phyloP scores from a whole-genome alignment of 2,113 vertebrate species.

The Calidris pygmaea region DNA sequence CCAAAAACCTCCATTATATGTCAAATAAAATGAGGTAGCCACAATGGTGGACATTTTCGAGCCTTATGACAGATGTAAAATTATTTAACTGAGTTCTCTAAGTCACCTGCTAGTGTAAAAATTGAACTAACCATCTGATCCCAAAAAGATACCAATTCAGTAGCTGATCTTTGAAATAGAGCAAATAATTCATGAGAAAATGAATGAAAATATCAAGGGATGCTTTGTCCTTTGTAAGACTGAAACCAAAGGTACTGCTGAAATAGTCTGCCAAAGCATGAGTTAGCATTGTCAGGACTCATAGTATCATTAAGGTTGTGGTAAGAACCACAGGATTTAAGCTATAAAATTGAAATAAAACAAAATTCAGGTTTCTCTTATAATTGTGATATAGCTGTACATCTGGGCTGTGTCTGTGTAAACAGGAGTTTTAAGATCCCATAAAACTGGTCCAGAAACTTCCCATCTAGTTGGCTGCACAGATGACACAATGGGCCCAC shows the following conservation, averaged over 20 bases:
- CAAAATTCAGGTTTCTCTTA: background rate
- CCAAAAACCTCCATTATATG: accelerated
- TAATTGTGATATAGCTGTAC: background rate
- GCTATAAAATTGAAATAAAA: background rate
- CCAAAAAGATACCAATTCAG: background rate
- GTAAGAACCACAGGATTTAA: background rate
- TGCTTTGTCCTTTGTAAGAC: background rate
- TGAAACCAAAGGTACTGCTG: background rate
- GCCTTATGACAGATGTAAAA: background rate
- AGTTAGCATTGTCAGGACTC: background rate
- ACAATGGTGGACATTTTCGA: background rate
- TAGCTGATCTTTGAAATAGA: background rate
- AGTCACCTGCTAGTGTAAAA: background rate
- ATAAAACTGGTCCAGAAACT: background rate
- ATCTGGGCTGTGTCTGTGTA: accelerated
- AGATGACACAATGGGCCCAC: accelerated
- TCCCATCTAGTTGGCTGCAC: accelerated
- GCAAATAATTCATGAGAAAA: background rate
- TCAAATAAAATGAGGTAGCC: background rate
- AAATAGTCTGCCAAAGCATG: background rate
- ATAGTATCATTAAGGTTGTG: background rate
- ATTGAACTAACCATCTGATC: background rate
- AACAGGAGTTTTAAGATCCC: background rate
- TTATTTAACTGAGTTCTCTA: background rate
- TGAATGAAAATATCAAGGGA: background rate